Base-by-base conservation (phyloP, 2,888 invertebrate genomes). In the Eupithecia exiguata region DNA sequence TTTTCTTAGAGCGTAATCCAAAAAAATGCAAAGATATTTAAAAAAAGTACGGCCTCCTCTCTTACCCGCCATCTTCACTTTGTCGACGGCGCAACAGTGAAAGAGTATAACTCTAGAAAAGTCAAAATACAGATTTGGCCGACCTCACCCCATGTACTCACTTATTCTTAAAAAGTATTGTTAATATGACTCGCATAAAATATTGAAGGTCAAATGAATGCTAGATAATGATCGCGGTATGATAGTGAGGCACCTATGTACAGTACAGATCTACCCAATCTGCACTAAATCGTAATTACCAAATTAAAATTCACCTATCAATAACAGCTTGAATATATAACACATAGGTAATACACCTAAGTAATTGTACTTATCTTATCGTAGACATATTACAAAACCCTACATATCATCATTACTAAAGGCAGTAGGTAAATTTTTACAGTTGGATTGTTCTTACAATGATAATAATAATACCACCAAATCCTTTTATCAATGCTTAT, bases 401-500 rank as follows among this genome's bases (percentile, higher is more conserved):
- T 21, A 21, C 10, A 58, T 21, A 58, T 58, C 12, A 25, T 10
- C 0, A 4, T 3, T 14, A 40, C 30, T 46, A 46, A 1, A 49
- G 49, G 9, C n/a, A 49, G 7, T 49, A 49, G 46, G 18, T 49
- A 49, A 21, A 9, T 58, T 58, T 58, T 12, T 58, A 58, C 12
- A 14, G 14, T 25, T 21, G 5, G 12, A 25, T 58, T 58, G 25
- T 58, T 58, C 58, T 58, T 14, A 5, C 12, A 58, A 25, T 58
- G 58, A 25, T 58, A 58, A 3, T 9, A 49, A 12, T 40, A 25
- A 58, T n/a, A 25, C 58, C 14, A 58, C 58, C 25, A 25, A 25
- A 25, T 58, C 25, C 58, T 25, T 58, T 58, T 58, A 58, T 58
- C 58, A 25, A 5, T 58, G 58, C 58, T 58, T 58, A 58, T 58